These are phyloP conservation scores for Phyllostomus discolor DNA, from an alignment of 2,113 vertebrate species.

Conservation along the genomic window DNA sequence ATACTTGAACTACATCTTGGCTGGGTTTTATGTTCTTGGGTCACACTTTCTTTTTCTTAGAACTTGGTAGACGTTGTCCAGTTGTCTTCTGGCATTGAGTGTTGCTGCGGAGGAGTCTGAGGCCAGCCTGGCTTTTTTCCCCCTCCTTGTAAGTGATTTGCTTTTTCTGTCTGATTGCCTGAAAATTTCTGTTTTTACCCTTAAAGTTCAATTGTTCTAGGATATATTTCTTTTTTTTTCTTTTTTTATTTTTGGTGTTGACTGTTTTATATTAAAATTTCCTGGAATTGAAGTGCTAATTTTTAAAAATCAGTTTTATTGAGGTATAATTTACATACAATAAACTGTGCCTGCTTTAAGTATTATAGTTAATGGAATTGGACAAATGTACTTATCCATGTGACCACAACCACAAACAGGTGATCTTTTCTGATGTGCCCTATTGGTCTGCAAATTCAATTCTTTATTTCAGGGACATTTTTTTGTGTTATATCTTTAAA, in stretches of 20 bases:
- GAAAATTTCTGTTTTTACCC: neutral
- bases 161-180: conserved; percentile 48
- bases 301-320: neutral
- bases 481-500: neutral
- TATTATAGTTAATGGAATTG: neutral
- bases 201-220: neutral
- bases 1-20: neutral
- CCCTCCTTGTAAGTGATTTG: conserved; percentile 43
- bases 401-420: neutral
- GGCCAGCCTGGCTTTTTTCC: conserved; percentile 27
- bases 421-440: neutral
- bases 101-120: conserved; percentile 23
- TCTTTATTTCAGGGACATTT: neutral
- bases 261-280: neutral
- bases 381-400: neutral
- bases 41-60: conserved; percentile 55
- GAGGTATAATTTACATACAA: neutral
- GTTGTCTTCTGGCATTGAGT: conserved; percentile 31
- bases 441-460: neutral
- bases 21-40: conserved; percentile 45
- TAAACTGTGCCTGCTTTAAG: neutral
- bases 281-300: neutral
- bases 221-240: neutral
- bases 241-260: neutral
- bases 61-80: conserved; percentile 23